Conservation (phyloP, 2,888 invertebrate species). For the Bedellia somnulentella region DNA sequence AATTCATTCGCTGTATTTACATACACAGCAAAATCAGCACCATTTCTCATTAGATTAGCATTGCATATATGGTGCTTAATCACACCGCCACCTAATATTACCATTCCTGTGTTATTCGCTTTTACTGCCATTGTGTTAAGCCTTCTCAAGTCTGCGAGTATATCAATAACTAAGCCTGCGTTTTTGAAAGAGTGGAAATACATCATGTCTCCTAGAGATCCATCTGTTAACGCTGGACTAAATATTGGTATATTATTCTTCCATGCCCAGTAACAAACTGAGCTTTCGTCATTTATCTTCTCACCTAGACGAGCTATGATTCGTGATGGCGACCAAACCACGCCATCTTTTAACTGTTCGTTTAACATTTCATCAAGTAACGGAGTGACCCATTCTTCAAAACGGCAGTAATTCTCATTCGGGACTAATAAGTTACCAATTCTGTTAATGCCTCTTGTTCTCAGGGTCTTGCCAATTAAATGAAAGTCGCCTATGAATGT, state of each 20-base stretch:
- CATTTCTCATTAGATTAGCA: conserved; percentile 99
- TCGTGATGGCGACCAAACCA: conserved; percentile 82
- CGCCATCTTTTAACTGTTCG: conserved; percentile 77
- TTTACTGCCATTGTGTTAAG: conserved; percentile 94
- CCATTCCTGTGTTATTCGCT: conserved; percentile 91
- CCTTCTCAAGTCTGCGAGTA: conserved; percentile 85
- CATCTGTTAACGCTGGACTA: conserved; percentile 97
- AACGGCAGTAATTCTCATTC: conserved; percentile 96
- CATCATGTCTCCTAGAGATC: conserved; percentile 98
- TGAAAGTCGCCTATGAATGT: conserved; percentile 92
- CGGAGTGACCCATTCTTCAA: conserved; percentile 97
- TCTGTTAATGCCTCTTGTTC: conserved; percentile 86
- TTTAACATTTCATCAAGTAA: conserved; percentile 85
- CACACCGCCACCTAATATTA: conserved; percentile 94
- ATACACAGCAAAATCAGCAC: conserved; percentile 93
- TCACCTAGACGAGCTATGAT: conserved; percentile 75
- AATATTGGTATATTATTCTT: conserved; percentile 96
- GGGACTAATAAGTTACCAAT: conserved; percentile 92
- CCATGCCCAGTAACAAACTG: conserved; percentile 96
- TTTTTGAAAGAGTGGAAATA: conserved; percentile 95
- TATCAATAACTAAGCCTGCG: conserved; percentile 91
- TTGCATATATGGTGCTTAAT: conserved; percentile 99
- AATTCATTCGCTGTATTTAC: conserved; percentile 94
- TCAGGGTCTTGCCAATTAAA: conserved; percentile 74
- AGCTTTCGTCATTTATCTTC: conserved; percentile 85